Percentiles rank a stretch among this genome's conserved stretches.
phyloP scores from a whole-genome alignment of 2,113 vertebrate species.

The Melanotaenia duboulayi region DNA sequence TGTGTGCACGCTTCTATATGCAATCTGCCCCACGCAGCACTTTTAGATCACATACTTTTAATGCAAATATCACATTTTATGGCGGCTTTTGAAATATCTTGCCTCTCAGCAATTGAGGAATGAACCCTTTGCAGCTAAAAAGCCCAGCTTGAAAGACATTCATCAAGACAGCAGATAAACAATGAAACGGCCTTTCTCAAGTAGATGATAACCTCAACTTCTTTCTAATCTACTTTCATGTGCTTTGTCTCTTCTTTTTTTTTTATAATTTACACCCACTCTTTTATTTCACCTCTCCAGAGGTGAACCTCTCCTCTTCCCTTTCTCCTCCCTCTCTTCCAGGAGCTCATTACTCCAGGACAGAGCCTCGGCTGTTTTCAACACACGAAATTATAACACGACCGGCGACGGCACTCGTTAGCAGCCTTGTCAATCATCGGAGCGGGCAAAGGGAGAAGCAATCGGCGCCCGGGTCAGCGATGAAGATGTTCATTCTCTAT shows the following conservation, averaged over 20 bases:
- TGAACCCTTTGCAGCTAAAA: slow-evolving; percentile 25
- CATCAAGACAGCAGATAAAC: slow-evolving; percentile 72
- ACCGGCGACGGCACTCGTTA: slow-evolving; percentile 83
- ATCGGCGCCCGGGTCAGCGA: slow-evolving; percentile 77
- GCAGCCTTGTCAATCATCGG: slow-evolving; percentile 80
- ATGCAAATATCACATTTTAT: slow-evolving; percentile 67
- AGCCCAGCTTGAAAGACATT: slow-evolving; percentile 67
- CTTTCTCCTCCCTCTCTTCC: slow-evolving; percentile 28
- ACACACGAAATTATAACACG: slow-evolving; percentile 82
- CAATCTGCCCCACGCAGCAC: slow-evolving; percentile 51
- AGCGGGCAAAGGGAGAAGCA: slow-evolving; percentile 76
- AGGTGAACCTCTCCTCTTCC: slow-evolving; percentile 43
- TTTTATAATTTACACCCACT: slow-evolving; percentile 65
- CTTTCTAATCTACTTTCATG: slow-evolving; percentile 76
- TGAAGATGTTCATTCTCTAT: slow-evolving; percentile 81
- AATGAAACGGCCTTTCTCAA: slow-evolving; percentile 67
- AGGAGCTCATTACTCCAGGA: slow-evolving; percentile 76
- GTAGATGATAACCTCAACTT: slow-evolving; percentile 71
- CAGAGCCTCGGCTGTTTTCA: slow-evolving; percentile 66
- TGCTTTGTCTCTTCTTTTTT: slow-evolving; percentile 62
- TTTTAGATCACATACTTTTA: slow-evolving; percentile 66
- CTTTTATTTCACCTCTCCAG: slow-evolving; percentile 68
- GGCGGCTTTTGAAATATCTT: slow-evolving; percentile 54
- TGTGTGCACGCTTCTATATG: background rate
- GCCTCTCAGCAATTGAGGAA: slow-evolving; percentile 45